Percentiles rank a stretch among this genome's conserved stretches.
Evolutionary conservation across 2,888 invertebrate genomes (phyloP).

Genomic region (Megastigmus dorsalis): DNA sequence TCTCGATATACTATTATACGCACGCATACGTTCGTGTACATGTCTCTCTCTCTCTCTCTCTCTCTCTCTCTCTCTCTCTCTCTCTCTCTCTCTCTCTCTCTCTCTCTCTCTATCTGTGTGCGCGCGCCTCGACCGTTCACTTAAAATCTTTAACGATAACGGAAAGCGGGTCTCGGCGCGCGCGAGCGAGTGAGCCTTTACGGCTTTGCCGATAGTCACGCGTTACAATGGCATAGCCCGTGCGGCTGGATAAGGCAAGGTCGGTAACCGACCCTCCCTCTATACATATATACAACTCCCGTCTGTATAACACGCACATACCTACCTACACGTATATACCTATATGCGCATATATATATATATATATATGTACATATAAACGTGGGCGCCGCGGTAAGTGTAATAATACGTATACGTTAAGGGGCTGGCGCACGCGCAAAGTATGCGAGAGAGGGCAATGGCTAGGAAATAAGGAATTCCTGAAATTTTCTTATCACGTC

Average conservation of each 20-base stretch:
- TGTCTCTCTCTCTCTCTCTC: background rate
- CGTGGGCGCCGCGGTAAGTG: too few relatives aligned
- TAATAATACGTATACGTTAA: too few relatives aligned
- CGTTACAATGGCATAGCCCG: constrained; percentile 58
- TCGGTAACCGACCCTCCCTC: constrained; percentile 62
- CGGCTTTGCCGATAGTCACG: constrained; percentile 64
- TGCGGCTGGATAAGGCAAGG: constrained; percentile 63
- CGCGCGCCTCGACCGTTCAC: constrained; percentile 1
- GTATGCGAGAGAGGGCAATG: background rate
- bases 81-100: background rate
- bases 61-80: background rate
- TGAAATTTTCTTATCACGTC: constrained; percentile 40
- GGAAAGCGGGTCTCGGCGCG: background rate
- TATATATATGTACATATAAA: too few relatives aligned
- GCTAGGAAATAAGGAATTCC: constrained; percentile 29
- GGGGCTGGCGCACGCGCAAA: background rate
- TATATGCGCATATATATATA: too few relatives aligned
- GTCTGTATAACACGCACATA: too few relatives aligned
- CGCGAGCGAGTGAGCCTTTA: too few relatives aligned
- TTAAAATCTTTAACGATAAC: constrained; percentile 22
- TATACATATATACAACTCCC: too few relatives aligned
- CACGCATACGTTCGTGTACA: background rate
- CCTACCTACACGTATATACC: too few relatives aligned
- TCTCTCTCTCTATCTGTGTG: background rate
- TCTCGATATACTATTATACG: background rate